Base-by-base conservation (phyloP, 2,113 vertebrate genomes). In the Riparia riparia region DNA sequence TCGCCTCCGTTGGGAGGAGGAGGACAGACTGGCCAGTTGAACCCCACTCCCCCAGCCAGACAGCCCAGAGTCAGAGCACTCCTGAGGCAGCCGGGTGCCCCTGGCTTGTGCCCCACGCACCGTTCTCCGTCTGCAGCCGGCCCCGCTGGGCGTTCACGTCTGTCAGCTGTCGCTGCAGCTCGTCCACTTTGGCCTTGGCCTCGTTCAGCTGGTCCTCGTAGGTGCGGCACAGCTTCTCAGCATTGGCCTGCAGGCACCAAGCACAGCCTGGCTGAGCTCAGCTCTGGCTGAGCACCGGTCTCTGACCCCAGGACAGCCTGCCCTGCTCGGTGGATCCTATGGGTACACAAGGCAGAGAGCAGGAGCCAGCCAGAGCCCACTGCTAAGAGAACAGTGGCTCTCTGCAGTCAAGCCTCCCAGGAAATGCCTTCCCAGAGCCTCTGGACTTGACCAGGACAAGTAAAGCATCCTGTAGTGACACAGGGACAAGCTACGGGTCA, bases 141-240 rank as follows among this genome's bases (percentile, higher is more conserved):
- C 98, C 98, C 44, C 97, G 98, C 95, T 98, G 98, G 1, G 98
- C 94, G 92, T 77, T 98, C 45, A 98, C 97, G 0, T 99, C 99
- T 0, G 83, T 98, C 94, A 99, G 97, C 72, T 99, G 99, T 7
- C 99, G 98, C 95, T 99, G 99, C 90, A 99, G 98, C 96, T 99
- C 99, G 0, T 99, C 99, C 51, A 97, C 98, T 60, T 99, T 99
- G 95, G 97, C 95, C 97, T 99, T 99, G 66, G 98, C 98, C 95
- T 99, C 99, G 0, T 97, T 99, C 94, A 99, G 98, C 94, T 99
- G 99, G 87, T 99, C 99, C 96, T 99, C 99, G 1, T 98, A 99
- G 41, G 98, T 96, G 45, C 98, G 98, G 69, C 99, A 99, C 84
- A 98, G 98, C 96, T 99, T 99, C 97, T 99, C 99, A 2, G 98